Percentiles rank a stretch among this genome's conserved stretches.
phyloP scores from a whole-genome alignment of 2,888 invertebrate species.

The Drosophila peninsularis region DNA sequence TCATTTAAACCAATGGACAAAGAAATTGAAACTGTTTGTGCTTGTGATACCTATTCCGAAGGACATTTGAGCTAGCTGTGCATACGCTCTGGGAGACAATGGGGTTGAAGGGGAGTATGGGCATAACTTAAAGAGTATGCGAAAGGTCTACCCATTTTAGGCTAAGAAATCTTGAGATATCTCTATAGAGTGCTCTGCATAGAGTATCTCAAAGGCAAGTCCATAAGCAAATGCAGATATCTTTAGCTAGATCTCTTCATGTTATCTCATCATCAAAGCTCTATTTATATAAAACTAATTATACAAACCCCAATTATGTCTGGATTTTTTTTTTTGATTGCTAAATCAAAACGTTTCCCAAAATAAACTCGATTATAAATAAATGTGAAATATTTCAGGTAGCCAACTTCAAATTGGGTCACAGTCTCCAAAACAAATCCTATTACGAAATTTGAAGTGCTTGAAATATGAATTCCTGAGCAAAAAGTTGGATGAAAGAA shows the following conservation, averaged over 20 bases:
- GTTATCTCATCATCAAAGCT: no score
- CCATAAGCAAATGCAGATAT: not conserved
- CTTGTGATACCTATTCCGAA: not conserved
- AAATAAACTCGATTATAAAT: conserved; percentile 8
- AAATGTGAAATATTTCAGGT: conserved; percentile 8
- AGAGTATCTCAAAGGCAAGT: not conserved
- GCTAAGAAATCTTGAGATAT: not conserved
- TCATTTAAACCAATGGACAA: conserved; percentile 38
- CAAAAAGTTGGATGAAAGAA: not conserved
- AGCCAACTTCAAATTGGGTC: conserved; percentile 4
- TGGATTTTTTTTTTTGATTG: no score
- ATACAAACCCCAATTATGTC: not conserved
- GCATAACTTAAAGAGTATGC: not conserved
- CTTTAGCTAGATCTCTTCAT: not conserved
- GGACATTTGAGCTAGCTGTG: not conserved
- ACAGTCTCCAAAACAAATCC: not conserved
- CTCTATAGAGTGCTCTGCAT: no score
- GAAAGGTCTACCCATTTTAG: not conserved
- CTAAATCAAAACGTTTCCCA: conserved; percentile 3
- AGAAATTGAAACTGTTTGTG: conserved; percentile 34
- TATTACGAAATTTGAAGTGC: not conserved
- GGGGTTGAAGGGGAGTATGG: not conserved
- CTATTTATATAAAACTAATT: conserved; percentile 22
- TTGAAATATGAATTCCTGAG: no score
- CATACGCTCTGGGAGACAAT: not conserved